A percentile compares a stretch with the other conserved stretches of the same genome.
These are phyloP conservation scores for Harpagifer antarcticus DNA, from an alignment of 2,797 vertebrate genomes.

Conservation along the genomic window DNA sequence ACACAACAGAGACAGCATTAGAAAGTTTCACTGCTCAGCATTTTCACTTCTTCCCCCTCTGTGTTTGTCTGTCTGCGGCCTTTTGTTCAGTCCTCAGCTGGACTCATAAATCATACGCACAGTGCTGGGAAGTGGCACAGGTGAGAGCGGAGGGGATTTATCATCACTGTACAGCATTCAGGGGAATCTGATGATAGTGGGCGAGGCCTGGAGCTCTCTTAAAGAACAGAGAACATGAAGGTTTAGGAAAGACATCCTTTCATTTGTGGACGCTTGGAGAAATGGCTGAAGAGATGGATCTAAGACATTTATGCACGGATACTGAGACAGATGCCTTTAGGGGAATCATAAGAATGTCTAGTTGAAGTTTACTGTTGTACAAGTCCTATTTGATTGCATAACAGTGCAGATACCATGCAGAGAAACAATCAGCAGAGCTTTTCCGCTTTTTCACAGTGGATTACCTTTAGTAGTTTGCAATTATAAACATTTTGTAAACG, in stretches of 20 bases:
- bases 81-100: constrained; percentile 67
- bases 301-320: constrained; percentile 7
- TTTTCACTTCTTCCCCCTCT: constrained; percentile 43
- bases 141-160: constrained; percentile 71
- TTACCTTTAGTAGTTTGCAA: constrained; percentile 62
- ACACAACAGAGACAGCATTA: constrained; percentile 52
- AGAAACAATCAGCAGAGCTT: constrained; percentile 63
- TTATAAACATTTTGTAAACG: constrained; percentile 48
- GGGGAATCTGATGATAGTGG: constrained; percentile 27
- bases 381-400: constrained; percentile 48
- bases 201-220: constrained; percentile 34
- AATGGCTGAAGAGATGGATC: constrained; percentile 26
- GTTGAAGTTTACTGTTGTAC: constrained; percentile 32
- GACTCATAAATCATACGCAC: constrained; percentile 75
- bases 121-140: constrained; percentile 57
- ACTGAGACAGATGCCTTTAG: constrained; percentile 48
- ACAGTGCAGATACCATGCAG: constrained; percentile 38
- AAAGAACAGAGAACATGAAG: constrained; percentile 20
- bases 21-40: constrained; percentile 64
- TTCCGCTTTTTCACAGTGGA: constrained; percentile 27
- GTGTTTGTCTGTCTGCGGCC: constrained; percentile 56
- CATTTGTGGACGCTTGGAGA: constrained; percentile 22
- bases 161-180: constrained; percentile 42
- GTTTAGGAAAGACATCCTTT: constrained; percentile 44
- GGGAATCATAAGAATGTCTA: constrained; percentile 24